Conservation (phyloP, 2,113 vertebrate genomes). For the Eclectus roratus region DNA sequence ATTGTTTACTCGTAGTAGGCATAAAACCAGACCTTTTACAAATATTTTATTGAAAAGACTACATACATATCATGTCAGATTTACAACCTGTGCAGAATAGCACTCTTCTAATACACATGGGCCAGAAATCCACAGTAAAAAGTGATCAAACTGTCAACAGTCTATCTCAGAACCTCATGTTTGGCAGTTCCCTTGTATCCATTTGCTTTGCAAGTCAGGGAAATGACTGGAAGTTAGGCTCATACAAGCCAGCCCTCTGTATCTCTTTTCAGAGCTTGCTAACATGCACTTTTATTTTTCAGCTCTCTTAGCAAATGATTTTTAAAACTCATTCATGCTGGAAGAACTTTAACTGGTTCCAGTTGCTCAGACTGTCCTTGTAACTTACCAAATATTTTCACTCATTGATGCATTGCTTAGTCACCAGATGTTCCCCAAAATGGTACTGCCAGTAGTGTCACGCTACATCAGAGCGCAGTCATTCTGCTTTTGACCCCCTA, state of each 20-base stretch:
- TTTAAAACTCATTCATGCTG: neutral
- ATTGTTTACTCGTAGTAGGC: neutral
- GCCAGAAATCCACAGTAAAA: neutral
- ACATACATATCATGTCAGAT: neutral
- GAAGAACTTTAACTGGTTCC: neutral
- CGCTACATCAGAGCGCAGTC: neutral
- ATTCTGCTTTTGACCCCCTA: neutral
- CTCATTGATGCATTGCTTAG: neutral
- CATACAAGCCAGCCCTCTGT: neutral
- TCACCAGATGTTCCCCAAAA: neutral
- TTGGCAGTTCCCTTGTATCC: neutral
- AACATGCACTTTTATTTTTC: neutral
- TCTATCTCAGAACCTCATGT: neutral
- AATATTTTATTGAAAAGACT: neutral
- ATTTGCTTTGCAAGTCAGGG: neutral
- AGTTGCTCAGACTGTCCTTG: neutral
- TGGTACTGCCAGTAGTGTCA: neutral
- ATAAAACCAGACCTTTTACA: neutral
- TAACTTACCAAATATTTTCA: neutral
- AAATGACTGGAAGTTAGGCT: neutral
- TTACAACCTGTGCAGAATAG: neutral
- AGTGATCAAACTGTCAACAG: neutral
- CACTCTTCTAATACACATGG: neutral
- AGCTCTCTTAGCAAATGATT: neutral
- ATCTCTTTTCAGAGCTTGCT: neutral